Base-by-base conservation (phyloP, 1,140 invertebrate genomes). In the Spodoptera frugiperda region DNA sequence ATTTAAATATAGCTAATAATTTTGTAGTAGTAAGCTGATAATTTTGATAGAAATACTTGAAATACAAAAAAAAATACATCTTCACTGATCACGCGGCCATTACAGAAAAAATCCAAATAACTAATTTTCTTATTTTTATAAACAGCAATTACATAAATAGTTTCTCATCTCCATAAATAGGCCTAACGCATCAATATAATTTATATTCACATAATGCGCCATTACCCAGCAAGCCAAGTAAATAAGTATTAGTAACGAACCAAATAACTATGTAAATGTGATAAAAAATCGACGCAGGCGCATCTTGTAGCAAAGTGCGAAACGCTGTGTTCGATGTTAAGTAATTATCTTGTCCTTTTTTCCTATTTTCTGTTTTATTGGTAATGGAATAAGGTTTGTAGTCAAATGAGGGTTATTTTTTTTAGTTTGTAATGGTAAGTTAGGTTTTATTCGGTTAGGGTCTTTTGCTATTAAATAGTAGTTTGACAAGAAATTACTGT, bases 241-340 rank as follows among this genome's bases (percentile, higher is more conserved):
- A 49, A 73, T 73, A 73, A 59, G 17, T 73, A 73, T 61, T 73
- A 61, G 71, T 73, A 49, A 15, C 71, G 49, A 73, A 39, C 71
- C 71, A 49, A 49, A 61, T 3, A 49, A 30, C 9, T 73, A 73
- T 73, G 71, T 15, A 51, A 73, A 73, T 73, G 39, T 21, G 48
- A 21, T 46, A 55, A 71, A 54, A 71, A 71, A 71, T 54, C 51
- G 67, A 30, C 48, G 39, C 65, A 10, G 0, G 65, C 65, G 65
- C 65, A 68, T 68, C 65, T 11, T 53, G 63, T 67, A 49, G 19
- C 3, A n/a, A 21, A 6, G 44, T 8, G 63, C 44, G 44, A 49
- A 49, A 67, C 6, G 63, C 44, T 49, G 63, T 19, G 19, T 49
- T 57, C 8, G 15, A 19, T 49, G 21, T 48, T 14, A 9, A 12